Base-by-base conservation (phyloP, 1,140 invertebrate genomes). In the Euwallacea similis region DNA sequence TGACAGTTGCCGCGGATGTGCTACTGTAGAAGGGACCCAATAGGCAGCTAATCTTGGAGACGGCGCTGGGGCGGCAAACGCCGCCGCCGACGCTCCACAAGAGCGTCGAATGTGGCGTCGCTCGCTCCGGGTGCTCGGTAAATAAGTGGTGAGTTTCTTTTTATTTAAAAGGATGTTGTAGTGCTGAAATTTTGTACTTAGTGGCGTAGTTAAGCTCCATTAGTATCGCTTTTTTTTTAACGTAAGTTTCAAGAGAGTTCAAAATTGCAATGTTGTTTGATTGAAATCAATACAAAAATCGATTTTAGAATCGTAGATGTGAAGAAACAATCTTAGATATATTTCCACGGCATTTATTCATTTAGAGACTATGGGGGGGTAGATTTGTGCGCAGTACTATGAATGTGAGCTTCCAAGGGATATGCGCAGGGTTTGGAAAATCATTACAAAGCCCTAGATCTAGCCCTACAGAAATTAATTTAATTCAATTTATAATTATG, bases 1-100 rank as follows among this genome's bases (percentile, higher is more conserved):
- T 72, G 66, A 78, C 74, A 74, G 79, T 79, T 61, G 68, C 76
- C 70, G 71, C 71, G 71, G 67, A 70, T 53, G 50, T 72, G 74
- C 62, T 69, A 76, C 76, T 72, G 77, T 78, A 75, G 79, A 72
- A 79, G 78, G 79, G 77, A 72, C 71, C 79, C 79, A 80, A 80
- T 80, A 53, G 75, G 53, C 74, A 55, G 65, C 75, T 72, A 55
- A 73, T 65, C 56, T 44, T 43, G 75, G 77, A 75, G 78, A 73
- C 77, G 78, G 78, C 79, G 79, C 78, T 75, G 70, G 64, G 68
- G 50, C 44, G 60, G 33, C 59, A 50, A n/a, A 13, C 15, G 43
- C 46, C 66, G 66, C 64, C 69, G 66, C 59, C 65, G 69, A 64
- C 46, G 53, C 69, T 59, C 69, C 64, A 70, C 15, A 66, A 62